phyloP scores from a whole-genome alignment of 1,140 invertebrate genomes.

The Bombus confusus region DNA sequence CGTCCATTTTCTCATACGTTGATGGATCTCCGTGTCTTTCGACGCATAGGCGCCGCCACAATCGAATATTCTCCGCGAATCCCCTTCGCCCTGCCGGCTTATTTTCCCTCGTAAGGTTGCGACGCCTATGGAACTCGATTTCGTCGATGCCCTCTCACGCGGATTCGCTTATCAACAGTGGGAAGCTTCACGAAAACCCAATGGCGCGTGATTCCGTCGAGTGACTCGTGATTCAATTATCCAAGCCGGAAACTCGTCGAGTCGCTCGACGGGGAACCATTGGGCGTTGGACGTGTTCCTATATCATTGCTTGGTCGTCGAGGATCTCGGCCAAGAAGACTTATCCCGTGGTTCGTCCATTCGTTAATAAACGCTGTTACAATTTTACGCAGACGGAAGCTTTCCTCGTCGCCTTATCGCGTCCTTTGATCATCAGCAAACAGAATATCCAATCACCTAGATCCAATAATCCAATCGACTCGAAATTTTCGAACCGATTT shows the following conservation, averaged over 20 bases:
- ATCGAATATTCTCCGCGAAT: not conserved
- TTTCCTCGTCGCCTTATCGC: too few species aligned
- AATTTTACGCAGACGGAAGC: too few species aligned
- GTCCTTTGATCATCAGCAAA: too few species aligned
- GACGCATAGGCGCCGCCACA: constrained; percentile 54
- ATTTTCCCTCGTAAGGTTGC: not conserved
- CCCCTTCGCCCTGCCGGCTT: not conserved
- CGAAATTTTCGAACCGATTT: too few species aligned
- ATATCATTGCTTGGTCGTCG: constrained; percentile 50
- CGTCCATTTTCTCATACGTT: not conserved
- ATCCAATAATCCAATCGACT: too few species aligned
- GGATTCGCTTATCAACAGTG: constrained; percentile 52
- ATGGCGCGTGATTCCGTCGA: constrained; percentile 2
- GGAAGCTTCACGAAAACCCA: constrained; percentile 41
- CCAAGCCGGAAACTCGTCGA: too few species aligned
- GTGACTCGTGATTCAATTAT: not conserved
- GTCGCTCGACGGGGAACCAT: constrained; percentile 22
- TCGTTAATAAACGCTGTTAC: not conserved
- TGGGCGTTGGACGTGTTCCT: constrained; percentile 57
- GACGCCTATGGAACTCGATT: constrained; percentile 57
- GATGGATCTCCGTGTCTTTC: constrained; percentile 54
- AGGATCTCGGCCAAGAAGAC: constrained; percentile 26
- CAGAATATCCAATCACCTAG: too few species aligned
- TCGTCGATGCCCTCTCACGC: constrained; percentile 41
- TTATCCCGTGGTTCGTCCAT: not conserved